Base-by-base conservation (phyloP, 2,888 invertebrate species). In the Drosophila vallismaia region DNA sequence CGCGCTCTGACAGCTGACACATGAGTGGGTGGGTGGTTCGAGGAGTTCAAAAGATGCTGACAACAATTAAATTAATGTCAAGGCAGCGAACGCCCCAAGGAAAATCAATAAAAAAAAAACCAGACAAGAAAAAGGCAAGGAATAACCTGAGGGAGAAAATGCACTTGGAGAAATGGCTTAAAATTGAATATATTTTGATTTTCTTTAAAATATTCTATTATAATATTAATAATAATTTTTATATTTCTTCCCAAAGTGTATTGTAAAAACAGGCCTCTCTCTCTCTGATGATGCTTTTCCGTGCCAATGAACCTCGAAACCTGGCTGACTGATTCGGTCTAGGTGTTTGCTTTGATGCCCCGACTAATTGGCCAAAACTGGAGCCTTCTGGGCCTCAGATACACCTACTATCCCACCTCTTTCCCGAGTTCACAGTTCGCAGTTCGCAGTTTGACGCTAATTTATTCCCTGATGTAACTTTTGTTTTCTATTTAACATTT, bases 51-150 rank as follows among this genome's bases (percentile, higher is more conserved):
- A 84, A 84, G 88, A 88, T 88, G 84, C 83, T 88, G 88, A 82
- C 83, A 84, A 88, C 84, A 84, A 88, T 84, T 88, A 84, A 84
- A 84, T 84, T 78, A 86, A 80, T 80, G 80, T 88, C 88, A 86
- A 70, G 75, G 50, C 74, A 57, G 57, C 54, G 49, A 70, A 51
- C 55, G 70, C 70, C 72, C 51, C 70, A 46, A 63, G 53, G 29
- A 76, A 87, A 79, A 84, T 84, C 85, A 76, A 82, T 84, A 82
- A 71, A 64, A 77, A 77, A 60, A 50, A 31, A 7, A n/a, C n/a
- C n/a, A 58, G 40, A 44, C 48, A 55, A 52, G 14, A 54, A 51
- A 24, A 8, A 62, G 44, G 50, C 42, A 10, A 29, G 9, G 54
- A 66, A 48, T 31, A 48, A 54, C 67, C 67, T 66, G 46, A 67